phyloP scores from a whole-genome alignment of 2,113 vertebrate genomes.

The Meles meles region DNA sequence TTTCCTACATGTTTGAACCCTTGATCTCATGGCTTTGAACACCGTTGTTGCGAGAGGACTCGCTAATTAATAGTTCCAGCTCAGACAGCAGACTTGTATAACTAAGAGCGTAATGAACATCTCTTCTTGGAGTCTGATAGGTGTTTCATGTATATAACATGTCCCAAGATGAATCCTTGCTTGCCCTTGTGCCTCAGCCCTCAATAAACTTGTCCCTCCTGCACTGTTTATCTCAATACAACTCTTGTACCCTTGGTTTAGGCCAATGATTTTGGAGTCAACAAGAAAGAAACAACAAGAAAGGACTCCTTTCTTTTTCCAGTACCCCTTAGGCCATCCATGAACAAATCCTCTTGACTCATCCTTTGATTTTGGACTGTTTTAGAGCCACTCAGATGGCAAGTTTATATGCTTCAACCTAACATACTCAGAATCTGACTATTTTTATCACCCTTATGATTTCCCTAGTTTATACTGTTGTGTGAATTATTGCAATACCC shows the following conservation, averaged over 20 bases:
- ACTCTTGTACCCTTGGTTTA: neutral
- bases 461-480: neutral
- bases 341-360: neutral
- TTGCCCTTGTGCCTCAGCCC: neutral
- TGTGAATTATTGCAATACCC: neutral
- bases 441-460: neutral
- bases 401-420: neutral
- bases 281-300: no score
- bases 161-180: neutral
- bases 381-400: neutral
- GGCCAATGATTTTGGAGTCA: neutral
- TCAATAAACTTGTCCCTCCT: neutral
- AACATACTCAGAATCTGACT: neutral
- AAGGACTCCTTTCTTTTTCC: neutral
- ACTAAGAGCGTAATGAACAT: neutral
- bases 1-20: neutral
- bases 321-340: neutral
- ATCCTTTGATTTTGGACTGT: slow-evolving; percentile 4
- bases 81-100: neutral
- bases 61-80: neutral
- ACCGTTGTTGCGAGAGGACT: neutral
- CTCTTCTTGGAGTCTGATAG: neutral
- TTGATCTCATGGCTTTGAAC: neutral
- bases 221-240: neutral
- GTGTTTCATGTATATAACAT: neutral